Evolutionary conservation across 2,113 vertebrate species (phyloP).

Genomic region (Plecturocebus donacophilus): DNA sequence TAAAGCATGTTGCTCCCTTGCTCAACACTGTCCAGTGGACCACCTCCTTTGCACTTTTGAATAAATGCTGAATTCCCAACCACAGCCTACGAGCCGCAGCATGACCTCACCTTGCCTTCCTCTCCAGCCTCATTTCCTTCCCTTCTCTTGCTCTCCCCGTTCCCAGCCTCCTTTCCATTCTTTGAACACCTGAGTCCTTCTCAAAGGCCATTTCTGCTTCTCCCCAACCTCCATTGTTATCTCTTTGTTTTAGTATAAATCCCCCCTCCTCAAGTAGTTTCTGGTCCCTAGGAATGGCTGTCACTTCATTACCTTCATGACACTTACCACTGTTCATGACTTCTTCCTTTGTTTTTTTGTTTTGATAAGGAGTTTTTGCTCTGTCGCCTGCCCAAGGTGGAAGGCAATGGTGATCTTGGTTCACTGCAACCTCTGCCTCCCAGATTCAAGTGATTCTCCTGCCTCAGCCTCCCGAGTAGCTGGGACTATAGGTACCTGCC

Average conservation of each 20-base stretch:
- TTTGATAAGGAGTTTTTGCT: background rate
- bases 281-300: background rate
- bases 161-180: background rate
- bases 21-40: background rate
- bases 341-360: background rate
- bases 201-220: background rate
- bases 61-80: background rate
- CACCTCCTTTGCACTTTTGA: background rate
- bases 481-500: background rate
- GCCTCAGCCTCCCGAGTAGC: background rate
- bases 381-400: background rate
- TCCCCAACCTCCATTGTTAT: background rate
- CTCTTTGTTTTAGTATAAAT: background rate
- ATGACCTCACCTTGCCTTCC: background rate
- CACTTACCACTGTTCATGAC: background rate
- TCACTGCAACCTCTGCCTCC: background rate
- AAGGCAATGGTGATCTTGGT: background rate
- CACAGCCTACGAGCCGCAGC: rapidly evolving
- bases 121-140: background rate
- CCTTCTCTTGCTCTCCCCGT: background rate
- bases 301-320: background rate
- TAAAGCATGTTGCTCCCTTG: background rate
- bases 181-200: background rate
- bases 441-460: background rate
- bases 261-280: background rate